These are phyloP conservation scores for Macquaria ambigua DNA, from an alignment of 2,113 vertebrate species.

Conservation along the genomic window DNA sequence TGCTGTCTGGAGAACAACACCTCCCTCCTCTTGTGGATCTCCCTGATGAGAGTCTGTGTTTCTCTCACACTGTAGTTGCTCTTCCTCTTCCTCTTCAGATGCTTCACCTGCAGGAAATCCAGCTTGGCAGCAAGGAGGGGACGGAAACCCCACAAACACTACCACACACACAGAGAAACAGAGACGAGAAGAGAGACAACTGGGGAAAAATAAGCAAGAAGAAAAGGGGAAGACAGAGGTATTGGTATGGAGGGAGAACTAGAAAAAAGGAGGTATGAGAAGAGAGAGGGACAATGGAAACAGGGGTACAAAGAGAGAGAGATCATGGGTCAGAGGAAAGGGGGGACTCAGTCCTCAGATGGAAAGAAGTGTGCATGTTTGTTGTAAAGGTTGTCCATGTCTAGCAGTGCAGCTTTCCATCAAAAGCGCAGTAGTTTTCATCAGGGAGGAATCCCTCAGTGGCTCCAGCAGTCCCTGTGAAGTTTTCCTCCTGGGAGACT, in stretches of 20 bases:
- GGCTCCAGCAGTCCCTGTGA: slow-evolving; percentile 24
- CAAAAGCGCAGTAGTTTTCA: slow-evolving; percentile 27
- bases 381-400: slow-evolving; percentile 25
- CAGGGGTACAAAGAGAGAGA: slow-evolving; percentile 1
- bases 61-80: slow-evolving; percentile 97
- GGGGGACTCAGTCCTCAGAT: background rate
- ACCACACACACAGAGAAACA: background rate
- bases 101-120: slow-evolving; percentile 90
- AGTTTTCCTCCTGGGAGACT: slow-evolving; percentile 31
- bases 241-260: background rate
- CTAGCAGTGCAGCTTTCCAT: background rate
- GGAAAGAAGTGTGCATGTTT: slow-evolving; percentile 4
- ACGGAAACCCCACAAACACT: slow-evolving; percentile 22
- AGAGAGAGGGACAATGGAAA: background rate
- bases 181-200: background rate
- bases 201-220: background rate
- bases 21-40: slow-evolving; percentile 93
- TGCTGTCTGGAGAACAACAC: slow-evolving; percentile 94
- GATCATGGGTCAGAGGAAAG: slow-evolving; percentile 1
- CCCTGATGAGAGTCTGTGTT: slow-evolving; percentile 94
- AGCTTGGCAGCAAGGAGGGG: slow-evolving; percentile 65
- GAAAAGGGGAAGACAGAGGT: background rate
- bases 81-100: slow-evolving; percentile 95
- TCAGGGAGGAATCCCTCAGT: slow-evolving; percentile 20
- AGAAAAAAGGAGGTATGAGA: background rate